Percentiles rank a stretch among this genome's conserved stretches.
Conservation (phyloP, 2,888 invertebrate species). For the Trichopria drosophilae region DNA sequence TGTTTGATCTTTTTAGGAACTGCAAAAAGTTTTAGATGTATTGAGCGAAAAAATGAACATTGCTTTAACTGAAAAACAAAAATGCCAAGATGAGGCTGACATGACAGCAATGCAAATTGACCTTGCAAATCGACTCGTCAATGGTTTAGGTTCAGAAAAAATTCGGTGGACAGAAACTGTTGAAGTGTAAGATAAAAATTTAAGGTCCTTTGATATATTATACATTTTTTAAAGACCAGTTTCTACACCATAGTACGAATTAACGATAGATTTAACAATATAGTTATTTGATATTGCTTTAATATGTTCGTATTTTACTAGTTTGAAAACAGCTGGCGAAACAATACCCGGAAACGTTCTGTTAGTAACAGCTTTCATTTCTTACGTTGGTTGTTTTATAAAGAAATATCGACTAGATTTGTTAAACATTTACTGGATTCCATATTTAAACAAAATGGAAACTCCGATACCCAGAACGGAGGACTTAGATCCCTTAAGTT, state of each 20-base stretch:
- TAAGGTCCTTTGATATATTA: no score
- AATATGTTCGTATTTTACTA: conserved; percentile 41
- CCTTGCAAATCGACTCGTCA: conserved; percentile 87
- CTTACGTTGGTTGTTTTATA: conserved; percentile 93
- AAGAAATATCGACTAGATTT: conserved; percentile 79
- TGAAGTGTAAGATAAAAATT: conserved; percentile 57
- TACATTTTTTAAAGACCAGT: no score
- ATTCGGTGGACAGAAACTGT: conserved; percentile 77
- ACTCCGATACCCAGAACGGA: conserved; percentile 79
- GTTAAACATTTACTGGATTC: conserved; percentile 78
- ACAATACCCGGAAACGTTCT: conserved; percentile 89
- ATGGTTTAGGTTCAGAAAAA: conserved; percentile 91
- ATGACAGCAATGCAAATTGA: conserved; percentile 86
- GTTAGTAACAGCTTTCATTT: conserved; percentile 88
- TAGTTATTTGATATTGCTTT: no score
- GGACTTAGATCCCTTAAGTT: conserved; percentile 77
- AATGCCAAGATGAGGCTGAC: conserved; percentile 91
- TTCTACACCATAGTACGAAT: no score
- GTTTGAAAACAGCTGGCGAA: conserved; percentile 70
- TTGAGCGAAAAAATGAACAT: conserved; percentile 82
- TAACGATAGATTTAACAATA: no score
- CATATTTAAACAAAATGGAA: conserved; percentile 71
- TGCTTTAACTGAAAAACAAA: conserved; percentile 83
- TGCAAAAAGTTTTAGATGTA: conserved; percentile 77
- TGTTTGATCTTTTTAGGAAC: conserved; percentile 57